Evolutionary conservation across 2,797 vertebrate genomes (phyloP).

Genomic region (Serranus cabrilla): DNA sequence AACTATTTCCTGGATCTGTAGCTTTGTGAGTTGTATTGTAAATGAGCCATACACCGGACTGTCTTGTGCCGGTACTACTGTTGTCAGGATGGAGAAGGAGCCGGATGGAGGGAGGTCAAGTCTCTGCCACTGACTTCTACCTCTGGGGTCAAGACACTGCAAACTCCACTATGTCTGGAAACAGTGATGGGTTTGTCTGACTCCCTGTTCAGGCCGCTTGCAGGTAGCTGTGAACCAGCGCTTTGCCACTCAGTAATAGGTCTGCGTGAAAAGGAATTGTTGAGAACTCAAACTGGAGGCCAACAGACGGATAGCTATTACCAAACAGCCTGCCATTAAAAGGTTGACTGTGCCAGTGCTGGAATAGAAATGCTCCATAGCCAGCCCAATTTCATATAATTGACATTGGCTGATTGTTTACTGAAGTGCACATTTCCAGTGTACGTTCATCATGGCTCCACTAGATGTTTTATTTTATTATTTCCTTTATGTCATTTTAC

Average conservation of each 20-base stretch:
- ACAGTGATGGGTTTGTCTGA: constrained; percentile 28
- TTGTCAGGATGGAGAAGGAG: constrained; percentile 12
- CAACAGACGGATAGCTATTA: constrained; percentile 73
- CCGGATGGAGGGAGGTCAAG: constrained; percentile 10
- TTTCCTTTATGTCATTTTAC: constrained; percentile 83
- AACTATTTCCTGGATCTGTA: constrained; percentile 25
- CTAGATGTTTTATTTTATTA: constrained; percentile 84
- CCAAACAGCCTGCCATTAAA: constrained; percentile 81
- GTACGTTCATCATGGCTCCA: constrained; percentile 79
- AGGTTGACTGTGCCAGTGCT: constrained; percentile 80
- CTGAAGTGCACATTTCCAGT: constrained; percentile 84
- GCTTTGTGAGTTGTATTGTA: constrained; percentile 1
- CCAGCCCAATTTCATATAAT: constrained; percentile 85
- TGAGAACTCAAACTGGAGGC: constrained; percentile 77
- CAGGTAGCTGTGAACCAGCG: constrained; percentile 55
- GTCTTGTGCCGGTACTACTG: neutral
- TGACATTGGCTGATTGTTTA: constrained; percentile 82
- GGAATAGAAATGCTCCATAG: constrained; percentile 73
- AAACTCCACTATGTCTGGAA: constrained; percentile 26
- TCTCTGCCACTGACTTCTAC: constrained; percentile 35
- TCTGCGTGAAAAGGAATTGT: constrained; percentile 71
- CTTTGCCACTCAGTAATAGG: constrained; percentile 60
- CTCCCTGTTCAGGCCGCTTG: constrained; percentile 51
- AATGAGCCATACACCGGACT: neutral
- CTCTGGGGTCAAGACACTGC: neutral